Base-by-base conservation (phyloP, 2,797 vertebrate species). In the Lithobates pipiens region DNA sequence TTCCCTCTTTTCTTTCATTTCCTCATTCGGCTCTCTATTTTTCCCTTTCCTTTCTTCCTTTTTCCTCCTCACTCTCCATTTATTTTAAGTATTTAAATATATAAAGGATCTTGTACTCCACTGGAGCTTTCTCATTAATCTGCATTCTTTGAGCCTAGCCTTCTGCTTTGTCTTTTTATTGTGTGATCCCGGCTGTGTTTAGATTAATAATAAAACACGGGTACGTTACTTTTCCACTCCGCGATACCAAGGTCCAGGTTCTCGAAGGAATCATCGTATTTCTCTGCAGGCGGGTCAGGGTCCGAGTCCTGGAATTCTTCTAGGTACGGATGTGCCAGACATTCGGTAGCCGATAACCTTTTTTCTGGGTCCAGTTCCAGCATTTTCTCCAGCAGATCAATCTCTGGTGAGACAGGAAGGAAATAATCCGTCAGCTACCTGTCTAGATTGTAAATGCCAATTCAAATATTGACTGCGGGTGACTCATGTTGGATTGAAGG, bases 211-310 rank as follows among this genome's bases (percentile, higher is more conserved):
- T 67, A 61, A 61, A 23, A 61, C 18, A 61, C 0, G 21, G n/a
- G 16, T 67, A 27, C 21, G 85, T 93, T 88, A 96, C 96, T 96
- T 88, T 96, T 96, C 95, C 95, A 96, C 88, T 96, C 96, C 6
- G 91, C 92, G 9, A 95, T 71, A 0, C 89, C 90, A 4, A 96
- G 93, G 85, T 96, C 93, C 87, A 95, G 61, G 86, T 89, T 96
- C 90, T 96, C 96, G 10, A 96, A 96, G 15, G 96, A 96, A 89
- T 96, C 95, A 0, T 96, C 96, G 1, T 96, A 96, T 10, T 90
- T 89, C 1, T 86, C 85, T 0, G 95, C 94, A 67, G 92, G 91
- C 0, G 93, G 91, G 83, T 96, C 96, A 5, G 87, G 68, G 68
- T 95, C 95, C 0, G 94, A 93, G 77, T 96, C 95, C 0, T 95